Conservation (phyloP, 2,888 invertebrate genomes). For the Sphaerophoria rueppellii region DNA sequence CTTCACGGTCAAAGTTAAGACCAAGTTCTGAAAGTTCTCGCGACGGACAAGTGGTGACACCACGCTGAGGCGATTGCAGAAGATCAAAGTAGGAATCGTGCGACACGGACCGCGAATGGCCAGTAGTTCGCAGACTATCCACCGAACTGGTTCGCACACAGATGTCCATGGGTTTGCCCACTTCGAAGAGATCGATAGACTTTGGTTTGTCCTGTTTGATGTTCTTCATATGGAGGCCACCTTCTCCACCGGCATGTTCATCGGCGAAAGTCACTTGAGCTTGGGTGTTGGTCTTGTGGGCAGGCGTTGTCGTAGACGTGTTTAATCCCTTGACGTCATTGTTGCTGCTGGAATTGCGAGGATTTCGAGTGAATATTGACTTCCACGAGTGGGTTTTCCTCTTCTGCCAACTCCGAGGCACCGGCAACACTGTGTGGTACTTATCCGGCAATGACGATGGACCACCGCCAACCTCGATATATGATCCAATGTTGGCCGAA, state of each 20-base stretch:
- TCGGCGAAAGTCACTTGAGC: constrained; percentile 80
- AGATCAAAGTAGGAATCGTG: constrained; percentile 96
- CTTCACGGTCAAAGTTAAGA: constrained; percentile 92
- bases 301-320: constrained; percentile 69
- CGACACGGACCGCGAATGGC: constrained; percentile 88
- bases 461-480: constrained; percentile 90
- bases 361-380: constrained; percentile 82
- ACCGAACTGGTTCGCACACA: constrained; percentile 82
- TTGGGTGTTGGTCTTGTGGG: constrained; percentile 75
- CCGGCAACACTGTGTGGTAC: constrained; percentile 96
- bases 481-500: constrained; percentile 82
- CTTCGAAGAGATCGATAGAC: constrained; percentile 81
- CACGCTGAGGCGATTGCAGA: constrained; percentile 82
- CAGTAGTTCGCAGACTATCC: constrained; percentile 81
- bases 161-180: constrained; percentile 80
- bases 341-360: constrained; percentile 79
- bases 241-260: constrained; percentile 69
- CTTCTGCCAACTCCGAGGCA: constrained; percentile 85
- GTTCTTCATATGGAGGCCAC: constrained; percentile 75
- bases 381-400: constrained; percentile 82
- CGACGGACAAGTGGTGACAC: constrained; percentile 80
- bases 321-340: constrained; percentile 76
- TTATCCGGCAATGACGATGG: constrained; percentile 88
- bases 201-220: constrained; percentile 79
- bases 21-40: constrained; percentile 92